Percentiles rank a stretch among this genome's conserved stretches.
Evolutionary conservation across 2,113 vertebrate species (phyloP).

Genomic region (Camelus bactrianus): DNA sequence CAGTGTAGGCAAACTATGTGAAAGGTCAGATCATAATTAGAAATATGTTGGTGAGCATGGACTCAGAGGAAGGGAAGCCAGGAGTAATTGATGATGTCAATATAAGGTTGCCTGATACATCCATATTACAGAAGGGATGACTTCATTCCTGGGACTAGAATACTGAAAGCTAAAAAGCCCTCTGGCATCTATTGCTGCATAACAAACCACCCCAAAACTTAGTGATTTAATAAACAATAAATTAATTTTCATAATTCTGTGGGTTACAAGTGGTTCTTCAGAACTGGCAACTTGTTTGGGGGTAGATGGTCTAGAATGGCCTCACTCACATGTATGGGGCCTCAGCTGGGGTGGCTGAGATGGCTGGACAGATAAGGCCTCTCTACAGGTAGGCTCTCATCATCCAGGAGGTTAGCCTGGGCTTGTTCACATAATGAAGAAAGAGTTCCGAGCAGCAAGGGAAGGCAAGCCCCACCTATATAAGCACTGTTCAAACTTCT

Average conservation of each 20-base stretch:
- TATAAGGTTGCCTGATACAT: background rate
- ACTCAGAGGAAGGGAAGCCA: conserved; percentile 6
- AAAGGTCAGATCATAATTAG: background rate
- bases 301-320: background rate
- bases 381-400: background rate
- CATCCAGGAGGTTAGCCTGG: background rate
- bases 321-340: background rate
- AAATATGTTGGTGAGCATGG: background rate
- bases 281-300: background rate
- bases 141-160: background rate
- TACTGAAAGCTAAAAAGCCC: background rate
- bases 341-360: background rate
- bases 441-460: background rate
- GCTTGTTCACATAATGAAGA: background rate
- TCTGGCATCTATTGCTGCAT: background rate
- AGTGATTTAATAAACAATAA: conserved; percentile 12
- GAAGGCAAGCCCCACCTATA: background rate
- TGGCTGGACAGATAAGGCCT: background rate
- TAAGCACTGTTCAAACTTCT: background rate
- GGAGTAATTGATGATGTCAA: background rate
- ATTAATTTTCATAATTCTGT: conserved; percentile 3
- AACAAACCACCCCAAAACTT: background rate
- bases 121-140: background rate
- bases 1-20: background rate
- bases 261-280: background rate